phyloP scores from a whole-genome alignment of 1,140 invertebrate species.

The Rhynchophorus ferrugineus region DNA sequence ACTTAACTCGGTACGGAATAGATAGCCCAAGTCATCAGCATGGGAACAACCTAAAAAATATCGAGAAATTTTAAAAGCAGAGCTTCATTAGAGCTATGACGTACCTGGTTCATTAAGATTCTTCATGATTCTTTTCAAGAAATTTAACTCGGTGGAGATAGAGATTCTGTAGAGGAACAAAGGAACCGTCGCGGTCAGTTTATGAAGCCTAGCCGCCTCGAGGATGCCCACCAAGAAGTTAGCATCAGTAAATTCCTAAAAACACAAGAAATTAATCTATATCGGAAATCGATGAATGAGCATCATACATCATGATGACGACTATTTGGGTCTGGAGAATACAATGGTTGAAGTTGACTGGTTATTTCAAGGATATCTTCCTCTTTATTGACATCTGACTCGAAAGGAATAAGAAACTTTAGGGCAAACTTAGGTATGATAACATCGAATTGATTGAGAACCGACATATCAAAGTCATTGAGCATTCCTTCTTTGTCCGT shows the following conservation, averaged over 20 bases:
- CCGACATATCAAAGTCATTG: slow-evolving; percentile 3
- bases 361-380: no score
- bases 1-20: slow-evolving; percentile 46
- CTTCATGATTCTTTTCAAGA: slow-evolving; percentile 8
- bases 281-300: no score
- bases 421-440: neutral
- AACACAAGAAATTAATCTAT: no score
- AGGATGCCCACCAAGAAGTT: slow-evolving; percentile 11
- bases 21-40: slow-evolving; percentile 54
- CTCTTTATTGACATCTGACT: no score
- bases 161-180: slow-evolving; percentile 18
- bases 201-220: neutral
- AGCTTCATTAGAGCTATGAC: slow-evolving; percentile 15
- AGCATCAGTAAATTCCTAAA: slow-evolving; percentile 13
- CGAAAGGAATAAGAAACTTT: slow-evolving; percentile 1
- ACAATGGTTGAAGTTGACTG: no score
- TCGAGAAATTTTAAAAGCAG: neutral
- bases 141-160: slow-evolving; percentile 3
- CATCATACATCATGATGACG: no score
- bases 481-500: slow-evolving; percentile 31
- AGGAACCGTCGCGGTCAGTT: neutral
- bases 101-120: slow-evolving; percentile 7
- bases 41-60: slow-evolving; percentile 48
- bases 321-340: no score
- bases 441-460: neutral